Evolutionary conservation across 2,888 invertebrate species (phyloP).

Genomic region (Yponomeuta plumbellus): DNA sequence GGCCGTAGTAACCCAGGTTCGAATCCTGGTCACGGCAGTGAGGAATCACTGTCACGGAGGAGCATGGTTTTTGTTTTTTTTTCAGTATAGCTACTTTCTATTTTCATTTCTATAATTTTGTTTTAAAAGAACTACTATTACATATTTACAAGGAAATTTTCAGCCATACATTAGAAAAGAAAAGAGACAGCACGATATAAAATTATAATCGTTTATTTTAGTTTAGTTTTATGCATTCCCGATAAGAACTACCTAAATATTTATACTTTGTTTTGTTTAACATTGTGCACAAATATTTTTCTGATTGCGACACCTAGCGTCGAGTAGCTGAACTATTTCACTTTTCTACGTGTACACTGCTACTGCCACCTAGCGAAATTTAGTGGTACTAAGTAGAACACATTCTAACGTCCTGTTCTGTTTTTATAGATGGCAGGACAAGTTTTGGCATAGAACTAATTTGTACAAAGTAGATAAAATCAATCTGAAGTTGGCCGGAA

Average conservation of each 20-base stretch:
- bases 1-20: slow-evolving; percentile 78
- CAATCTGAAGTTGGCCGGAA: slow-evolving; percentile 4
- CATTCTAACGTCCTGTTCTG: background rate
- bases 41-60: slow-evolving; percentile 58
- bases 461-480: too few relatives aligned
- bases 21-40: slow-evolving; percentile 81
- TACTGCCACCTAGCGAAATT: background rate
- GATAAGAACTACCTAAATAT: too few relatives aligned
- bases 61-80: slow-evolving; percentile 33
- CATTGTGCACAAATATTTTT: background rate
- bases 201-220: too few relatives aligned
- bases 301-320: slow-evolving; percentile 13
- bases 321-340: slow-evolving; percentile 12
- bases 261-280: too few relatives aligned
- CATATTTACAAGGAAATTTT: background rate
- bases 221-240: background rate
- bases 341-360: background rate
- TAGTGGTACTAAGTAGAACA: background rate
- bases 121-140: too few relatives aligned
- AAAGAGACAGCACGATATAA: too few relatives aligned
- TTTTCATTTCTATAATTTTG: too few relatives aligned
- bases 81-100: too few relatives aligned
- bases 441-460: background rate
- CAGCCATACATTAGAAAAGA: background rate
- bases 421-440: background rate